A percentile compares a stretch with the other conserved stretches of the same genome.
Evolutionary conservation across 2,888 invertebrate species (phyloP).

Genomic region (Griposia aprilina): DNA sequence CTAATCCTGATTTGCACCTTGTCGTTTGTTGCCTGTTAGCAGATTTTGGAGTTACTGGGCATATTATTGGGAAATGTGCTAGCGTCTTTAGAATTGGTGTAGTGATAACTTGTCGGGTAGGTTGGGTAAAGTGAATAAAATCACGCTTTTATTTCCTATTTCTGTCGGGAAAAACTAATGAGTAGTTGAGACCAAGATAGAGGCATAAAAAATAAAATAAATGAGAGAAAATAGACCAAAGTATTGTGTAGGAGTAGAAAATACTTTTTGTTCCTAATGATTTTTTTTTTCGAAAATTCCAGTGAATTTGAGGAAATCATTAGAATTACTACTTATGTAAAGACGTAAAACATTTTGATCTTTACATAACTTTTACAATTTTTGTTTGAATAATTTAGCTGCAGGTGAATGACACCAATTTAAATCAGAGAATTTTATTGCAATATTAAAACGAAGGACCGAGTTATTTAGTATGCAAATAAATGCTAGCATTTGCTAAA

Average conservation of each 20-base stretch:
- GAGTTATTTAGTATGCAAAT: constrained; percentile 14
- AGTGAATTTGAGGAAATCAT: too few species aligned
- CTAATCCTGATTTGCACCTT: constrained; percentile 57
- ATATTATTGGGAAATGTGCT: neutral
- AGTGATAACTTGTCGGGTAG: neutral
- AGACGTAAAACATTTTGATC: neutral
- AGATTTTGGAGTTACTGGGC: constrained; percentile 1
- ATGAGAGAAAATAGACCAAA: neutral
- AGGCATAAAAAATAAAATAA: neutral
- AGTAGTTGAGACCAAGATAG: neutral
- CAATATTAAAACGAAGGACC: constrained; percentile 20
- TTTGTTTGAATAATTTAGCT: neutral
- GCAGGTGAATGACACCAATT: constrained; percentile 36
- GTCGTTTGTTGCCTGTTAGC: constrained; percentile 23
- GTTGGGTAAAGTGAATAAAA: neutral
- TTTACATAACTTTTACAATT: neutral
- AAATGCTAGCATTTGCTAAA: neutral
- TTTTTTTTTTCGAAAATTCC: neutral
- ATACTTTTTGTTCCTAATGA: neutral
- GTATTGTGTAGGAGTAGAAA: neutral
- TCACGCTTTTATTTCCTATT: neutral
- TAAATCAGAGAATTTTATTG: neutral
- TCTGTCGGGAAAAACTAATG: neutral
- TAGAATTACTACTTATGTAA: neutral
- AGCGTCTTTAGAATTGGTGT: neutral